These are phyloP conservation scores for Callocephalon fimbriatum DNA, from an alignment of 2,113 vertebrate species.

Conservation along the genomic window DNA sequence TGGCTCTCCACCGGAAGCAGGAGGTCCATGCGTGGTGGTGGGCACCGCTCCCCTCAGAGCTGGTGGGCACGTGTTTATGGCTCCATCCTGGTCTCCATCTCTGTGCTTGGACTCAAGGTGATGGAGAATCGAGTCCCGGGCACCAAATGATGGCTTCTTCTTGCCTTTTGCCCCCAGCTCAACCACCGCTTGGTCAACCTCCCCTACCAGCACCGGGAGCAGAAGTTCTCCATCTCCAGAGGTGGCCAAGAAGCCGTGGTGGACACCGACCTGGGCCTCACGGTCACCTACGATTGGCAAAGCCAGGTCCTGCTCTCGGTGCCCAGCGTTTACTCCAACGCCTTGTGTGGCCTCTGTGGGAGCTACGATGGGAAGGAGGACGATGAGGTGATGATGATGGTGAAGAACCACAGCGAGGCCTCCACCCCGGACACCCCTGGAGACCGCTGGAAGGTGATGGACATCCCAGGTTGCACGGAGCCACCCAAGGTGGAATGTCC, in stretches of 20 bases:
- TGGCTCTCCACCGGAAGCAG: not conserved
- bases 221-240: slow-evolving; percentile 63
- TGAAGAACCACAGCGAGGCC: slow-evolving; percentile 9
- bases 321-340: slow-evolving; percentile 73
- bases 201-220: slow-evolving; percentile 27
- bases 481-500: not conserved
- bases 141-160: not conserved
- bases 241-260: slow-evolving; percentile 49
- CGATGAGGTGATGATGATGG: slow-evolving; percentile 60
- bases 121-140: too few species aligned
- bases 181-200: slow-evolving; percentile 69
- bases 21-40: too few species aligned
- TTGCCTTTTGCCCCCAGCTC: slow-evolving; percentile 19
- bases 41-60: too few species aligned
- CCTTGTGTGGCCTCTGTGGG: slow-evolving; percentile 84
- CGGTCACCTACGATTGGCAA: slow-evolving; percentile 76
- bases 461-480: slow-evolving; percentile 19
- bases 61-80: not conserved
- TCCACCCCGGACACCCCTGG: slow-evolving; percentile 63
- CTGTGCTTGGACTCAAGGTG: too few species aligned
- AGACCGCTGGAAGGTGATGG: slow-evolving; percentile 77
- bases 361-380: slow-evolving; percentile 78
- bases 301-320: slow-evolving; percentile 45
- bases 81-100: not conserved
- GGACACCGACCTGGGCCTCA: slow-evolving; percentile 76